phyloP scores from a whole-genome alignment of 2,888 invertebrate species.

The Caenorhabditis sp. region DNA sequence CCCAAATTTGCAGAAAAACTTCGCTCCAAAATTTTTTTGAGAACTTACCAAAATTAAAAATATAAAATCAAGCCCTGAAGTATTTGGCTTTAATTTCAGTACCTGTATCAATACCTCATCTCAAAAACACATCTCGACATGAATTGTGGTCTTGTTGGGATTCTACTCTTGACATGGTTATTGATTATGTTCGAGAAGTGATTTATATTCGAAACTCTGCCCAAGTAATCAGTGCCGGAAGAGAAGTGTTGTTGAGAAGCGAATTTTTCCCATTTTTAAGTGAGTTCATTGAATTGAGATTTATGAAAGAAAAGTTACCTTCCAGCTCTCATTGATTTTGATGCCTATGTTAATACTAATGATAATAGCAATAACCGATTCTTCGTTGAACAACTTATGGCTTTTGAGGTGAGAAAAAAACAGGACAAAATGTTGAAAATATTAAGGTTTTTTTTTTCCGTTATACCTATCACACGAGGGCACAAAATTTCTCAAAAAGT shows the following conservation, averaged over 20 bases:
- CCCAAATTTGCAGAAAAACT: no score
- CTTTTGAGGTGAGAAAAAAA: constrained; percentile 79
- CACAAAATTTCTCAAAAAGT: no score
- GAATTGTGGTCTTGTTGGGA: constrained; percentile 88
- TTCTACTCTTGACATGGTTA: constrained; percentile 89
- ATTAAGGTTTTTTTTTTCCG: no score
- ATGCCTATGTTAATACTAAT: constrained; percentile 13
- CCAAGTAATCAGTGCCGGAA: constrained; percentile 21
- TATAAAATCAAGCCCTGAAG: no score
- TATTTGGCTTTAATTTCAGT: constrained; percentile 30
- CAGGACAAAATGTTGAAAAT: no score
- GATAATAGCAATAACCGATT: constrained; percentile 80
- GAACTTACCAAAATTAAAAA: no score
- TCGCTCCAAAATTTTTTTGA: no score
- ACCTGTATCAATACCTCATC: constrained; percentile 81
- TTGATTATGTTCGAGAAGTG: constrained; percentile 76
- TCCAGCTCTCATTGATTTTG: constrained; percentile 30
- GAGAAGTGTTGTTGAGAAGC: constrained; percentile 29
- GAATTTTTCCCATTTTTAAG: constrained; percentile 24
- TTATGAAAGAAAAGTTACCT: no score
- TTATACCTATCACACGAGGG: no score
- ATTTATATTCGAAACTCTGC: constrained; percentile 21
- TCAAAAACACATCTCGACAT: constrained; percentile 86
- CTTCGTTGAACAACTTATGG: constrained; percentile 96
- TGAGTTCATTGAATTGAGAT: no score